Conservation (phyloP, 2,888 invertebrate species). For the Drosophila koepferae region DNA sequence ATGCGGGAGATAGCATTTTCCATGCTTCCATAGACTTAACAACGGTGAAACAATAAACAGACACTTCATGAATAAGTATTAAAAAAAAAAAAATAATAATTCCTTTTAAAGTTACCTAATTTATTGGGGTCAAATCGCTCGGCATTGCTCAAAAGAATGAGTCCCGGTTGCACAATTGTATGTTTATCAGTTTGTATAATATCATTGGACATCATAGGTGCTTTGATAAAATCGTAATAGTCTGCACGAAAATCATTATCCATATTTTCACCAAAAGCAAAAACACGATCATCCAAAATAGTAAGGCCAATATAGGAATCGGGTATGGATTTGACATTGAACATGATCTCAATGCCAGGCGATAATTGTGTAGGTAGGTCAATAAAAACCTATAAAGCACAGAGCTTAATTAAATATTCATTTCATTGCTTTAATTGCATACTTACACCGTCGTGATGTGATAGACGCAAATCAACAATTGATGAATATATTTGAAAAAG, state of each 20-base stretch:
- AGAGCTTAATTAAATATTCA: neutral
- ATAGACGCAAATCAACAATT: neutral
- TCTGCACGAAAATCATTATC: neutral
- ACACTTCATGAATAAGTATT: too few relatives aligned
- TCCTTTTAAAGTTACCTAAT: too few relatives aligned
- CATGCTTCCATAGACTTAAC: too few relatives aligned
- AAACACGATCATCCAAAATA: neutral
- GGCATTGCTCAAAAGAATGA: neutral
- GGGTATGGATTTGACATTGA: neutral
- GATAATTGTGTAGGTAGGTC: neutral
- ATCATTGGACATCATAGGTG: neutral
- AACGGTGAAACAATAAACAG: too few relatives aligned
- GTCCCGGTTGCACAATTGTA: neutral
- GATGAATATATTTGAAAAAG: neutral
- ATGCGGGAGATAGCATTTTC: too few relatives aligned
- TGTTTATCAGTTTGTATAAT: accelerated
- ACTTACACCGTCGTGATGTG: neutral
- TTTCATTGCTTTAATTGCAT: neutral
- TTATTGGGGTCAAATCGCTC: too few relatives aligned
- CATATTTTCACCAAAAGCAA: neutral
- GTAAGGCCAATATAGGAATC: neutral
- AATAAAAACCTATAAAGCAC: neutral
- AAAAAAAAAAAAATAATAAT: too few relatives aligned
- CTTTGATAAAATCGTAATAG: neutral
- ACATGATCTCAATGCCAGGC: neutral